Percentiles rank a stretch among this genome's conserved stretches.
phyloP scores from a whole-genome alignment of 2,113 vertebrate species.

The Myiozetetes cayanensis region DNA sequence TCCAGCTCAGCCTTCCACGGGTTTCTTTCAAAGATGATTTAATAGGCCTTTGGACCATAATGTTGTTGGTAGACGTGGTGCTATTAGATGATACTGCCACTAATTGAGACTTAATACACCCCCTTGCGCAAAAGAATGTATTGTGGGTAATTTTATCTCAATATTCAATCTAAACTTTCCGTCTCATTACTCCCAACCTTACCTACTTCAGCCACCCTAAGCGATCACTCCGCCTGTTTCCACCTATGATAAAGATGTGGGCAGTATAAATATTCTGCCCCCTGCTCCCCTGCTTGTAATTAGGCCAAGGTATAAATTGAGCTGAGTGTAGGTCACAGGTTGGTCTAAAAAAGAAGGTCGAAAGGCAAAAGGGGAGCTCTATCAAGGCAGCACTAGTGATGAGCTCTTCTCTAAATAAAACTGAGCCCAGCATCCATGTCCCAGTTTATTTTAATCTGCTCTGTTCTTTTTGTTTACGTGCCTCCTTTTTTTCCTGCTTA shows the following conservation, averaged over 20 bases:
- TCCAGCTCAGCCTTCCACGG: not conserved
- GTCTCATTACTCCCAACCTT: conserved; percentile 15
- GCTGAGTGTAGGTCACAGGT: not conserved
- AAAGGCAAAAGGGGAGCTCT: not conserved
- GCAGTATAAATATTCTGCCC: not conserved
- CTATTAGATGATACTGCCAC: not conserved
- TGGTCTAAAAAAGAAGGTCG: not conserved
- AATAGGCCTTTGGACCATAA: not conserved
- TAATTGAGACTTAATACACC: conserved; percentile 51
- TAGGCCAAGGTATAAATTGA: conserved; percentile 25
- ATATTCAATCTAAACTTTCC: conserved; percentile 43
- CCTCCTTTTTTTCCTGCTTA: not conserved
- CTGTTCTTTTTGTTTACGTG: not conserved
- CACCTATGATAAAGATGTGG: not conserved
- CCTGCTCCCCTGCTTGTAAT: not conserved
- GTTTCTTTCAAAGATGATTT: conserved; percentile 6
- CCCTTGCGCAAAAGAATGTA: not conserved
- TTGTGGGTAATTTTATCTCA: conserved; percentile 39
- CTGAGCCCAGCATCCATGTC: not conserved
- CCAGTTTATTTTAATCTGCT: not conserved
- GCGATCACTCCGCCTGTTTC: not conserved
- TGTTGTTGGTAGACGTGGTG: not conserved
- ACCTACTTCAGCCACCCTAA: not conserved
- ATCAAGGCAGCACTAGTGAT: not conserved
- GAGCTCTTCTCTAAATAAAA: not conserved